Base-by-base conservation (phyloP, 2,888 invertebrate species). In the Leucoma salicis region DNA sequence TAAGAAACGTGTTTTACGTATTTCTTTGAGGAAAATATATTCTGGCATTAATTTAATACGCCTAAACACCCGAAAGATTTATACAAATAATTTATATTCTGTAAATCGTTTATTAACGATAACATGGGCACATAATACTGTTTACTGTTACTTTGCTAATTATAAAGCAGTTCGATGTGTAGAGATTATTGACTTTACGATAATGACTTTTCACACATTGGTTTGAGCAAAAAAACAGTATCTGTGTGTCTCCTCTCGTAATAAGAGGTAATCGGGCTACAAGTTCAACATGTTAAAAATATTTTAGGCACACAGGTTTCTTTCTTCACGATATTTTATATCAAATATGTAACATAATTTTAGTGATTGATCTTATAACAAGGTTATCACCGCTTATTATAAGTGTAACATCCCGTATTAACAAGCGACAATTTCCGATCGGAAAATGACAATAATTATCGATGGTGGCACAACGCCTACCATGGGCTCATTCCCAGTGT, bases 401-500 rank as follows among this genome's bases (percentile, higher is more conserved):
- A n/a, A n/a, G n/a, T n/a, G 49, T 34, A 42, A 44, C 41, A 38
- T 34, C 35, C 29, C 36, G 47, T 7, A 58, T 56, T 56, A 40
- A n/a, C n/a, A n/a, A n/a, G n/a, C n/a, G n/a, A n/a, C n/a, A n/a
- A n/a, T n/a, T n/a, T n/a, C n/a, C n/a, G n/a, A n/a, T n/a, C n/a
- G n/a, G n/a, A n/a, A 60, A 67, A 72, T 59, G 66, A 66, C 64
- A 66, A 65, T 63, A 66, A 70, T 73, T 63, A 72, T 56, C 53
- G 51, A 52, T 54, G 44, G 53, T 55, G 46, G 43, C 36, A 35
- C 29, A 47, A 56, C 69, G 64, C 74, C 73, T 65, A 73, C 70
- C 53, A n/a, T 46, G 58, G 66, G 68, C 53, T 51, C 48, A 44
- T 51, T 53, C 51, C 55, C 63, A 56, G 42, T 53, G 51, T 57